These are phyloP conservation scores for Drosophila tropicalis DNA, from an alignment of 1,140 invertebrate species.

Conservation along the genomic window DNA sequence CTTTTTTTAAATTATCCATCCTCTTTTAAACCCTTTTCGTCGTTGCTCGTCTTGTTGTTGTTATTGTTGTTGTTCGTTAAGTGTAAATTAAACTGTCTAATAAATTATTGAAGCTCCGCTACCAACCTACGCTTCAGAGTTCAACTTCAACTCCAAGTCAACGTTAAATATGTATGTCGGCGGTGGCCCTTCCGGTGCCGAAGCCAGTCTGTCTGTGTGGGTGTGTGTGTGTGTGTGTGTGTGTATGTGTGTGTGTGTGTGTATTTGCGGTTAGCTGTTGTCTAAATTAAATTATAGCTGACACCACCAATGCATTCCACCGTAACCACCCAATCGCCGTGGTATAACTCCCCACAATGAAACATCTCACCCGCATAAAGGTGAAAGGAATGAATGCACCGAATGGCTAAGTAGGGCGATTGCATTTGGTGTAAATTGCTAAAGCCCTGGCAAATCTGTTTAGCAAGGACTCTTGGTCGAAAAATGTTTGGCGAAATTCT, in stretches of 20 bases:
- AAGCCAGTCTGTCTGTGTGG: not conserved
- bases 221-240: too few species aligned
- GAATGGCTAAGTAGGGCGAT: not conserved
- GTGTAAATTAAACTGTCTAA: conserved; percentile 11
- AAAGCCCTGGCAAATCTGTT: not conserved
- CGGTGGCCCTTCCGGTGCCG: conserved; percentile 4
- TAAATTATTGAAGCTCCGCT: not conserved
- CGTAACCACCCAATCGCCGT: not conserved
- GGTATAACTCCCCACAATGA: too few species aligned
- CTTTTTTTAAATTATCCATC: not conserved
- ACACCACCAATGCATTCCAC: not conserved
- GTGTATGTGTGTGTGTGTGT: not conserved
- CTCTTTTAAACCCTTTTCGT: not conserved
- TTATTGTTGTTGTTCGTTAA: not conserved
- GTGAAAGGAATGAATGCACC: not conserved
- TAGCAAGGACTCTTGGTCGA: not conserved
- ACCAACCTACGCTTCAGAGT: not conserved
- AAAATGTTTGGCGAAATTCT: not conserved
- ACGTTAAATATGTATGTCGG: conserved; percentile 4
- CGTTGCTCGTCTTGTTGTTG: not conserved
- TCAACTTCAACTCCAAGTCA: conserved; percentile 6
- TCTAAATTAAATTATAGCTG: conserved; percentile 12
- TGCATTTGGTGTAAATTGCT: conserved; percentile 5
- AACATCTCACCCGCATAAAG: not conserved
- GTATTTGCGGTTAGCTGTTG: not conserved